These are phyloP conservation scores for Lonchura striata DNA, from an alignment of 2,113 vertebrate genomes.

Conservation along the genomic window DNA sequence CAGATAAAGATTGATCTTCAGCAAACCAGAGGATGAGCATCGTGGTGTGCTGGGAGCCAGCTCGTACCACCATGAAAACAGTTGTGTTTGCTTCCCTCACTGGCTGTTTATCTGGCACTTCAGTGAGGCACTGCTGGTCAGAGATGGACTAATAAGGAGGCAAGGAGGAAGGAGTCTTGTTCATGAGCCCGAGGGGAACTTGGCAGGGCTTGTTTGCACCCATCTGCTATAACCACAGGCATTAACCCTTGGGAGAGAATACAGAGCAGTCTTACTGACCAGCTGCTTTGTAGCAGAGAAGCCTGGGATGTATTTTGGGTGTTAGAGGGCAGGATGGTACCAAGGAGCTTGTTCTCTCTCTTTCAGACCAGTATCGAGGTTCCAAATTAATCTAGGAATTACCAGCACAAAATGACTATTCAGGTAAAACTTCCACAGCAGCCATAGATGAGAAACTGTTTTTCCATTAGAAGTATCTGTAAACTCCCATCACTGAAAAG, in stretches of 20 bases:
- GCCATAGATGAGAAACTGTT: background rate
- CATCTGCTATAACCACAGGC: conserved; percentile 37
- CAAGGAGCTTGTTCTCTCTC: background rate
- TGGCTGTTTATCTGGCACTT: conserved; percentile 44
- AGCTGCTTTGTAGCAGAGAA: background rate
- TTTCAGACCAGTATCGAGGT: background rate
- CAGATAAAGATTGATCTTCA: background rate
- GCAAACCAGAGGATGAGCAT: background rate
- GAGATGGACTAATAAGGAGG: conserved; percentile 67
- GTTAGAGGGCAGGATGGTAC: background rate
- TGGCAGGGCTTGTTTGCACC: conserved; percentile 14
- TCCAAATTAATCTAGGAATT: background rate
- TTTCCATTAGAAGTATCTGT: conserved; percentile 9
- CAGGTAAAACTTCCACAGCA: background rate
- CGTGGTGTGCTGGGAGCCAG: background rate
- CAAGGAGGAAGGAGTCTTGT: conserved; percentile 33
- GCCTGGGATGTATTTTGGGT: background rate
- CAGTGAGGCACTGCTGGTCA: conserved; percentile 34
- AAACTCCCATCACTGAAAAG: conserved; percentile 4
- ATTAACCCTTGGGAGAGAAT: conserved; percentile 27
- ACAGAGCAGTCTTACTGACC: background rate
- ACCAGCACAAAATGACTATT: conserved; percentile 5
- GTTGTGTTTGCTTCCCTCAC: conserved; percentile 7
- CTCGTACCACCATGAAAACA: background rate
- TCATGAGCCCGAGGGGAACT: background rate